Base-by-base conservation (phyloP, 1,140 invertebrate genomes). In the Acromyrmex heyeri region DNA sequence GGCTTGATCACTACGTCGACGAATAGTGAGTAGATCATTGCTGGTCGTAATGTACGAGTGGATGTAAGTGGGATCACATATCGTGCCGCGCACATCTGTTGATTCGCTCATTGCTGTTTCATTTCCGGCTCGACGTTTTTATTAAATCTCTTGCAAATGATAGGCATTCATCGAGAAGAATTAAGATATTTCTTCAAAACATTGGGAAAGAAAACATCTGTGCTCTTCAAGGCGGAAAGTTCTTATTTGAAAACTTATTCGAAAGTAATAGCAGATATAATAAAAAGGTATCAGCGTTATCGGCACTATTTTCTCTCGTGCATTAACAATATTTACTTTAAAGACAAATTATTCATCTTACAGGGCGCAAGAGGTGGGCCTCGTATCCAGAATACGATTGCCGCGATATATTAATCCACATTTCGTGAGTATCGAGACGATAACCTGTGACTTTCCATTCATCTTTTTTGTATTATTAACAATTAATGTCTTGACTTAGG, bases 121-220 rank as follows among this genome's bases (percentile, higher is more conserved):
- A 78, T 30, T 50, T 77, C 18, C 16, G 24, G 7, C 48, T 81
- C 62, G 59, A 4, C 44, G 27, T n/a, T 50, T 69, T 75, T 48
- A 75, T 27, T 75, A 75, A 83, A 83, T 62, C 34, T 53, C 21
- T 87, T 48, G 64, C 50, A 81, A 55, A 75, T 87, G 27, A 72
- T 85, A 97, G 97, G 96, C 91, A 96, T 96, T 65, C 96, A 97
- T 86, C 96, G 97, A 91, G 97, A 97, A 91, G 97, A 97, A 67
- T 96, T 97, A 12, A 97, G 97, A 93, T 96, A 97, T 76, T 97
- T 97, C 92, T 96, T 97, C 89, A 96, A 96, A 91, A 96, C 96
- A 10, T 92, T 97, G 90, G 96, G 97, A 73, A 96, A 97, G 95
- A 96, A 96, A 87, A 93, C 97, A 86, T 92, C 96, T 87, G 95